These are phyloP conservation scores for Ptycholaimellus sp. DNA, from an alignment of 2,888 invertebrate genomes.

Conservation along the genomic window DNA sequence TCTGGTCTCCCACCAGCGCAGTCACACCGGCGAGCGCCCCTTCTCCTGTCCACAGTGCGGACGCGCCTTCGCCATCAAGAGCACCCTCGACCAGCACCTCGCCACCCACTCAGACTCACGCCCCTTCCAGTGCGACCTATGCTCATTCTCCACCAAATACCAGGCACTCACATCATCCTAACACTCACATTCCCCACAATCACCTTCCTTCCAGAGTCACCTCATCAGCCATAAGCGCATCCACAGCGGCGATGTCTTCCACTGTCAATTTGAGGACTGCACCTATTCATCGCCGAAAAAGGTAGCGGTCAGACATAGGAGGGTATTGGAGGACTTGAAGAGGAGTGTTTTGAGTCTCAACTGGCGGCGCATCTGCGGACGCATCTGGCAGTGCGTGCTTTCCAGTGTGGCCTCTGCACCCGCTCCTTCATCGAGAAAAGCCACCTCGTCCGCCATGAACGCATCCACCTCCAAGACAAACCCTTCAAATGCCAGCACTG, in stretches of 20 bases:
- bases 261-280: constrained; percentile 40
- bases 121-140: constrained; percentile 41
- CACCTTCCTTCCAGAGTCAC: no score
- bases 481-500: constrained; percentile 42
- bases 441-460: constrained; percentile 41
- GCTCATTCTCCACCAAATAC: constrained; percentile 43
- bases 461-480: constrained; percentile 42
- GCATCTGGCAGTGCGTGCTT: constrained; percentile 33
- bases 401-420: constrained; percentile 34
- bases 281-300: constrained; percentile 41
- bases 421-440: constrained; percentile 43
- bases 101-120: constrained; percentile 21
- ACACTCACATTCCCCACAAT: no score
- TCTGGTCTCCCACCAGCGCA: constrained; percentile 37
- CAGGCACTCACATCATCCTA: no score
- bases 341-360: no score
- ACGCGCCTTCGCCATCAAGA: constrained; percentile 36
- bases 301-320: no score
- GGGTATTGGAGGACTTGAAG: no score
- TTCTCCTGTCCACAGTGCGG: constrained; percentile 36
- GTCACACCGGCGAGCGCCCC: constrained; percentile 36
- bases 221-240: constrained; percentile 41
- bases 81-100: constrained; percentile 38
- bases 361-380: constrained; percentile 41
- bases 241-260: constrained; percentile 41